Conservation (phyloP, 2,113 vertebrate genomes). For the Irena cyanogastra region DNA sequence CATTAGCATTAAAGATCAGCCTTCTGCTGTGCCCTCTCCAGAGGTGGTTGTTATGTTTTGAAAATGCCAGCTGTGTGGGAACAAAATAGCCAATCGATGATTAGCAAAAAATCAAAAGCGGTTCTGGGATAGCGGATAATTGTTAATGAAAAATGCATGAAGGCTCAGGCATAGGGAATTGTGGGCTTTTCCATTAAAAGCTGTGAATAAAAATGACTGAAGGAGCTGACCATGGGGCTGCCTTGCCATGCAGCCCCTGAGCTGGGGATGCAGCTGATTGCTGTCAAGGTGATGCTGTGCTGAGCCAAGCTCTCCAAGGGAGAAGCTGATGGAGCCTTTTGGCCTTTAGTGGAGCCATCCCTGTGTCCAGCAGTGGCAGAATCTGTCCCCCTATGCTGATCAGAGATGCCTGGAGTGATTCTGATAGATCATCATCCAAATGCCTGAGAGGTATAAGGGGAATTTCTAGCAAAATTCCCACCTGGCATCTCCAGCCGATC, state of each 20-base stretch:
- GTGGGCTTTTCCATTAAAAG: conserved; percentile 56
- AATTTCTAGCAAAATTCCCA: not conserved
- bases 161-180: conserved; percentile 5
- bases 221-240: not conserved
- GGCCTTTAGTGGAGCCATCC: not conserved
- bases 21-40: conserved; percentile 43
- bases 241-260: not conserved
- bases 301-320: rapidly evolving
- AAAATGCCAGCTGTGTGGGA: conserved; percentile 63
- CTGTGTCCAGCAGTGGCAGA: not conserved
- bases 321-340: not conserved
- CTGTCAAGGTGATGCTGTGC: not conserved
- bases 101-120: conserved; percentile 63
- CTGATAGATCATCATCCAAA: rapidly evolving
- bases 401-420: not conserved
- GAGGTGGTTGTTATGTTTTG: conserved; percentile 54
- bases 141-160: conserved; percentile 67
- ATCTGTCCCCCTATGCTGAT: not conserved
- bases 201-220: conserved; percentile 39
- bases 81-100: conserved; percentile 61
- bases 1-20: conserved; percentile 47
- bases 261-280: not conserved
- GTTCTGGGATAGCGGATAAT: conserved; percentile 21
- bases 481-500: rapidly evolving
- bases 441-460: not conserved